A percentile compares a stretch with the other conserved stretches of the same genome.
Evolutionary conservation across 2,797 vertebrate genomes (phyloP).

Genomic region (Vireo griseus): DNA sequence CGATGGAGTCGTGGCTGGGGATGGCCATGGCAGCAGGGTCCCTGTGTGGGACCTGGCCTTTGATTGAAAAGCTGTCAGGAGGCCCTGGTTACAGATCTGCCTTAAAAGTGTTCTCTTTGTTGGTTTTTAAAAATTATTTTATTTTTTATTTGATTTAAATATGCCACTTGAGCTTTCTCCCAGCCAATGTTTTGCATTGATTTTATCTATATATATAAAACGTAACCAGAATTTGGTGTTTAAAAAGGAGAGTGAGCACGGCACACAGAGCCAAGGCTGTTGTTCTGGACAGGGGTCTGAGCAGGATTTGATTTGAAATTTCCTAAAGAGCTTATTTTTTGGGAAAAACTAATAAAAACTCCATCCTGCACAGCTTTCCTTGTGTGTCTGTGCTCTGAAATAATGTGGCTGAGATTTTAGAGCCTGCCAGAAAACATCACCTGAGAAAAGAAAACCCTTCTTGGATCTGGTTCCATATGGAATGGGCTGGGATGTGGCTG

Average conservation of each 20-base stretch:
- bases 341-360: neutral
- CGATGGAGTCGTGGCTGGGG: neutral
- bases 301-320: neutral
- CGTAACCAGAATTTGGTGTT: neutral
- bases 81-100: neutral
- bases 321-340: neutral
- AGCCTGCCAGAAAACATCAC: neutral
- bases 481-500: neutral
- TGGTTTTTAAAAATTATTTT: neutral
- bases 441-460: neutral
- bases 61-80: neutral
- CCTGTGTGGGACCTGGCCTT: neutral
- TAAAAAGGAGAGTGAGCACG: neutral
- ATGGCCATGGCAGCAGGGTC: neutral
- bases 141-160: neutral
- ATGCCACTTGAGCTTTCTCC: neutral
- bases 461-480: neutral
- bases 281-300: neutral
- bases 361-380: neutral
- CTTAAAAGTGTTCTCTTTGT: neutral
- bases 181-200: neutral
- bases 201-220: neutral
- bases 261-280: fast-evolving
- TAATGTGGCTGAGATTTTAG: neutral
- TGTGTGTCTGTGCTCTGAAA: neutral